Evolutionary conservation across 2,113 vertebrate genomes (phyloP).

Genomic region (Paralichthys olivaceus): DNA sequence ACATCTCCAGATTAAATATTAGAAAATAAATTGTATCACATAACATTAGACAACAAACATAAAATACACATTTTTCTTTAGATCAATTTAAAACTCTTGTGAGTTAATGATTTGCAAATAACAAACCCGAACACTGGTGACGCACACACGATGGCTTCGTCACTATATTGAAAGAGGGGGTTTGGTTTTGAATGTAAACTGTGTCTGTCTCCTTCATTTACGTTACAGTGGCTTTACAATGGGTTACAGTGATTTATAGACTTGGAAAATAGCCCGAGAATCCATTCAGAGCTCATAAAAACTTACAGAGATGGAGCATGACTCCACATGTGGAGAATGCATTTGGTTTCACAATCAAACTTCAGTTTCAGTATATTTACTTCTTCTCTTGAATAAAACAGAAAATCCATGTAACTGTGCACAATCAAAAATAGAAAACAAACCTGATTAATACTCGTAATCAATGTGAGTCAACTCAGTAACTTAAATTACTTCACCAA

Average conservation of each 20-base stretch:
- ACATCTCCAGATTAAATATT: no score
- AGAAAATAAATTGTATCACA: no score
- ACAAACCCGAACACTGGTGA: neutral
- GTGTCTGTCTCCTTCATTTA: conserved; percentile 1
- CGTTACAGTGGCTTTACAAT: conserved; percentile 8
- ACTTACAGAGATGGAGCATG: neutral
- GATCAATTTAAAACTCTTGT: neutral
- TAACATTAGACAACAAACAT: no score
- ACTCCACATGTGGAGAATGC: conserved; percentile 1
- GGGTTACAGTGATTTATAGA: conserved; percentile 7
- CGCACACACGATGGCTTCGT: neutral
- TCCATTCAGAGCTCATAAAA: conserved; percentile 38
- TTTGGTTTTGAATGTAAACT: conserved; percentile 11
- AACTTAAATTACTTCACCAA: no score
- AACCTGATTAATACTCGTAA: no score
- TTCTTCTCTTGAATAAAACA: no score
- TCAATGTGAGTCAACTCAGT: no score
- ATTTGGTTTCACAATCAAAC: conserved; percentile 23
- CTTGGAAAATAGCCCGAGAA: conserved; percentile 1
- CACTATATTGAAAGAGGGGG: conserved; percentile 7
- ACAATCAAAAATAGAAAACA: no score
- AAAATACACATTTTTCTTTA: no score
- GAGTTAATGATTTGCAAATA: neutral
- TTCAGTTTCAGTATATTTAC: neutral
- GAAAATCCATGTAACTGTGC: no score